A percentile compares a stretch with the other conserved stretches of the same genome.
phyloP scores from a whole-genome alignment of 2,888 invertebrate genomes.

The Mythimna ferrago region DNA sequence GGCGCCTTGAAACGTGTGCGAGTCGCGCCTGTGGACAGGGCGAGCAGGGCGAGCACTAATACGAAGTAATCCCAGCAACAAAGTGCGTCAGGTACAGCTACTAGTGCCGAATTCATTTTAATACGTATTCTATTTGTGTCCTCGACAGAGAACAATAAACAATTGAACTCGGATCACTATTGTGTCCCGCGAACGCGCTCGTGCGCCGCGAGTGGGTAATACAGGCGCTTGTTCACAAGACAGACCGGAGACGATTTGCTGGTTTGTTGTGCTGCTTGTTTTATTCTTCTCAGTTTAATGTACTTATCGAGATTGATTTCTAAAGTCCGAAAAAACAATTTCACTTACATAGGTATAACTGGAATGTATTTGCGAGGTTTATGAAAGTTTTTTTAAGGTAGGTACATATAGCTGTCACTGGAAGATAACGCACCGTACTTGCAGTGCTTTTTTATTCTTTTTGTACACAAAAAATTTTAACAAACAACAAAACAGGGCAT shows the following conservation, averaged over 20 bases:
- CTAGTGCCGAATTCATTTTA: conserved; percentile 1
- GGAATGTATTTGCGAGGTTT: background rate
- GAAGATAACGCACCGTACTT: too few species aligned
- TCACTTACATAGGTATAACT: background rate
- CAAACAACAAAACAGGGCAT: too few species aligned
- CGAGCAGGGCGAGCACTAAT: background rate
- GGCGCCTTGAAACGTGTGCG: conserved; percentile 3
- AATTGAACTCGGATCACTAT: conserved; percentile 9
- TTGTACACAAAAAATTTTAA: too few species aligned
- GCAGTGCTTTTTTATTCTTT: too few species aligned
- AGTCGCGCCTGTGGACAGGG: background rate
- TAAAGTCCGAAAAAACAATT: background rate
- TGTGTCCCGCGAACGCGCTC: background rate
- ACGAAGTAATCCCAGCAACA: background rate
- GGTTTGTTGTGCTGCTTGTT: background rate
- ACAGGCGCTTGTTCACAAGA: background rate
- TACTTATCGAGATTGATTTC: background rate
- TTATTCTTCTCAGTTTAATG: background rate
- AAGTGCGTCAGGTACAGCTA: conserved; percentile 1
- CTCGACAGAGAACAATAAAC: conserved; percentile 19
- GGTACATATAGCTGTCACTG: too few species aligned
- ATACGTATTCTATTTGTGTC: conserved; percentile 22
- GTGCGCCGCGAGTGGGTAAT: background rate
- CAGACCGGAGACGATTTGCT: background rate
- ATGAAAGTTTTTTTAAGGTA: too few species aligned